These are phyloP conservation scores for Rhagoletis zephyria DNA, from an alignment of 1,140 invertebrate species.

Conservation along the genomic window DNA sequence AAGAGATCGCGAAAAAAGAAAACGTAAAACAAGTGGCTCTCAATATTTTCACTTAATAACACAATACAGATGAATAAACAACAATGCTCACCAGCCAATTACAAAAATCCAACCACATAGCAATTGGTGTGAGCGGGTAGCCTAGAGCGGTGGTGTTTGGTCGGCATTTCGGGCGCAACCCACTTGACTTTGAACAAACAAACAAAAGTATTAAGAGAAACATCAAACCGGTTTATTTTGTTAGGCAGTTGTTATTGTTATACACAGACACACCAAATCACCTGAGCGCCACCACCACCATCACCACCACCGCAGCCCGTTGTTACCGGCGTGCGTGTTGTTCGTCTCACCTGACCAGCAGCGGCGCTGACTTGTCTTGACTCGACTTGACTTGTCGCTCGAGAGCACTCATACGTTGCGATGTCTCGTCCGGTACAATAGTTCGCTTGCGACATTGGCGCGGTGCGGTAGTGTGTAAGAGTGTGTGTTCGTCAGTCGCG, in stretches of 20 bases:
- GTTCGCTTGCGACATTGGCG: slow-evolving; percentile 55
- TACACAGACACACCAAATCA: neutral
- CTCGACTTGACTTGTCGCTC: slow-evolving; percentile 5
- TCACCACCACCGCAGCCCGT: too few relatives aligned
- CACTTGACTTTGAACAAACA: slow-evolving; percentile 39
- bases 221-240: slow-evolving; percentile 38
- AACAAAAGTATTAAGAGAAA: neutral
- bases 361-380: neutral
- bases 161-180: neutral
- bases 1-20: neutral
- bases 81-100: neutral
- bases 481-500: neutral
- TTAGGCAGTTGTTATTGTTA: neutral
- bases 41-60: neutral
- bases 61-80: neutral
- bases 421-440: slow-evolving; percentile 22
- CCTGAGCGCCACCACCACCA: neutral
- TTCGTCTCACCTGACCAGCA: slow-evolving; percentile 27
- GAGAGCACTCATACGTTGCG: slow-evolving; percentile 16
- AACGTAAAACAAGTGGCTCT: neutral
- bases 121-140: slow-evolving; percentile 35
- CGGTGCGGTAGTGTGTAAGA: slow-evolving; percentile 53
- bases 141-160: neutral
- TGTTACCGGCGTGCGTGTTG: neutral
- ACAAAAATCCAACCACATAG: neutral